Evolutionary conservation across 1,140 invertebrate genomes (phyloP).

Genomic region (Wasmannia auropunctata): DNA sequence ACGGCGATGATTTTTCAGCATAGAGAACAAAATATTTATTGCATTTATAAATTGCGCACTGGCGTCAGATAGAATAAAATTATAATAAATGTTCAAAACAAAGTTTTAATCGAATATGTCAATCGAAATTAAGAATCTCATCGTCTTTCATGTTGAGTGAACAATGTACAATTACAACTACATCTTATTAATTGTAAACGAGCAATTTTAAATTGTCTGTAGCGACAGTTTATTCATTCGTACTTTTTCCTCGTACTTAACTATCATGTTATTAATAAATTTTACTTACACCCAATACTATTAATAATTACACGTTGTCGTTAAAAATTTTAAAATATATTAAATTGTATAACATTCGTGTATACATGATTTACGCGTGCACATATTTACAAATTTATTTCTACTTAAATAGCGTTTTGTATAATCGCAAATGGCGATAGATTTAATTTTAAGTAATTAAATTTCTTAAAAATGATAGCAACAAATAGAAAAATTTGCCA

Average conservation of each 20-base stretch:
- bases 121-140: conserved; percentile 23
- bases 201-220: neutral
- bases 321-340: neutral
- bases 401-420: neutral
- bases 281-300: neutral
- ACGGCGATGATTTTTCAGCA: conserved; percentile 47
- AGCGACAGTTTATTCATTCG: neutral
- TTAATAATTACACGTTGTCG: neutral
- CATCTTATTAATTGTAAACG: no score
- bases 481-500: neutral
- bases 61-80: neutral
- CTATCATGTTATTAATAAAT: conserved; percentile 5
- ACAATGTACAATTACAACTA: neutral
- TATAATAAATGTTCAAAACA: neutral
- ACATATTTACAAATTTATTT: neutral
- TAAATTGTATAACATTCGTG: neutral
- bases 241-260: conserved; percentile 26
- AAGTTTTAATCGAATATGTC: neutral
- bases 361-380: neutral
- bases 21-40: conserved; percentile 23
- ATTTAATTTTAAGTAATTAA: conserved; percentile 14
- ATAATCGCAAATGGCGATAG: neutral
- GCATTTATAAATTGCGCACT: neutral
- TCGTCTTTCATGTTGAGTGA: neutral
- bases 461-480: neutral